A percentile compares a stretch with the other conserved stretches of the same genome.
phyloP scores from a whole-genome alignment of 1,140 invertebrate genomes.

The Paracyclopina nana region DNA sequence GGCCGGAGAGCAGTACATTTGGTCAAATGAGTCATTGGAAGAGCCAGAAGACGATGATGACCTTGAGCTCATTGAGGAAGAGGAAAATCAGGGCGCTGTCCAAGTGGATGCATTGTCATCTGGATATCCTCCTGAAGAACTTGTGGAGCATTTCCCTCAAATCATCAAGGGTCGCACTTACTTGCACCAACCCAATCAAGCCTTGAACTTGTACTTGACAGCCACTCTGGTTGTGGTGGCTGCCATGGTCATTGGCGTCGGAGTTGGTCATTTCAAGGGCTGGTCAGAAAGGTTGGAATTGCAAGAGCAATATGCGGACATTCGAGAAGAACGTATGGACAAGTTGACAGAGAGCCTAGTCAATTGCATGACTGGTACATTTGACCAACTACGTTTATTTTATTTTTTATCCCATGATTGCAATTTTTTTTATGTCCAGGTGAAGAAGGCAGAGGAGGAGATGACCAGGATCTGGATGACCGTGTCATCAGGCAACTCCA shows the following conservation, averaged over 20 bases:
- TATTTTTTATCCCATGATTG: too few relatives aligned
- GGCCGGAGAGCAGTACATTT: too few relatives aligned
- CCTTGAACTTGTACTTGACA: not conserved
- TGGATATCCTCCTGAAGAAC: too few relatives aligned
- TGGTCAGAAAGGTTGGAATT: not conserved
- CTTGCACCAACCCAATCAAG: not conserved
- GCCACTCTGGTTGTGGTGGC: not conserved
- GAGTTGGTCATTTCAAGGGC: not conserved
- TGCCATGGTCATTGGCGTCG: not conserved
- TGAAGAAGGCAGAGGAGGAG: not conserved
- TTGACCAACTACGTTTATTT: too few relatives aligned
- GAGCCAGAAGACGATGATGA: too few relatives aligned
- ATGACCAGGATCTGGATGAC: not conserved
- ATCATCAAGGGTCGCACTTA: not conserved
- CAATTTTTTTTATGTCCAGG: too few relatives aligned
- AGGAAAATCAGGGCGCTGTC: too few relatives aligned
- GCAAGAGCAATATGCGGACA: not conserved
- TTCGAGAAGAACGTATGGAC: not conserved
- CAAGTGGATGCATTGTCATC: too few relatives aligned
- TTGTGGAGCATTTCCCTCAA: too few relatives aligned
- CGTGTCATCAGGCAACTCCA: not conserved
- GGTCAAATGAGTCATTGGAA: too few relatives aligned
- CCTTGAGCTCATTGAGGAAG: too few relatives aligned
- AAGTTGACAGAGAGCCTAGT: not conserved
- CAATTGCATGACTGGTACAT: not conserved